Conservation (phyloP, 1,140 invertebrate genomes). For the Lucilia sericata region DNA sequence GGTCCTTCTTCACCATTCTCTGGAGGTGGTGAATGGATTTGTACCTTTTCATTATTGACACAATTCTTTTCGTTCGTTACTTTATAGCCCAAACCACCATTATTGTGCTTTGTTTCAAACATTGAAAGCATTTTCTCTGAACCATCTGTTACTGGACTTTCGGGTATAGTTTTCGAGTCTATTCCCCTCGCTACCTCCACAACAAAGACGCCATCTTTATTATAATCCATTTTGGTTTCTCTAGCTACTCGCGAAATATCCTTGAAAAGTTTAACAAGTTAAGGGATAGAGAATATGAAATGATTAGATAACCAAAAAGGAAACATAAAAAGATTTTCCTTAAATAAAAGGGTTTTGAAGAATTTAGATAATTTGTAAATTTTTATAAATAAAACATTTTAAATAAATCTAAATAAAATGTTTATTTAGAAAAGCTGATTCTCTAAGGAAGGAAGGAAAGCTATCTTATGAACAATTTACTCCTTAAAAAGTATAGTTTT, state of each 20-base stretch:
- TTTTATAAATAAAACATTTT: too few relatives aligned
- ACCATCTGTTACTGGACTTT: slow-evolving; percentile 59
- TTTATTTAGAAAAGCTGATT: too few relatives aligned
- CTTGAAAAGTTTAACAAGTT: slow-evolving; percentile 67
- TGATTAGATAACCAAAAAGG: slow-evolving; percentile 26
- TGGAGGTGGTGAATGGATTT: slow-evolving; percentile 63
- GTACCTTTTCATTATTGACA: slow-evolving; percentile 63
- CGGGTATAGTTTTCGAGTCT: slow-evolving; percentile 57
- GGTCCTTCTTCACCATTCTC: slow-evolving; percentile 58
- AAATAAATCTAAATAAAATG: too few relatives aligned
- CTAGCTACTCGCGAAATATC: slow-evolving; percentile 76
- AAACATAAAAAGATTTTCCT: not conserved
- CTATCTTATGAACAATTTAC: too few relatives aligned
- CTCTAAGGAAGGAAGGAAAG: too few relatives aligned
- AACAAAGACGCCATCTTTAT: slow-evolving; percentile 81
- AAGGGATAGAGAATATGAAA: not conserved
- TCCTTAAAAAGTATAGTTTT: too few relatives aligned
- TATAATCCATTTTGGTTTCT: slow-evolving; percentile 78
- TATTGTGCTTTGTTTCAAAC: slow-evolving; percentile 30
- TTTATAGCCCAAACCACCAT: slow-evolving; percentile 67
- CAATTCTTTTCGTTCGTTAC: slow-evolving; percentile 56
- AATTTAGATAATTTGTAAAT: not conserved
- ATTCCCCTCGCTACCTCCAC: slow-evolving; percentile 74
- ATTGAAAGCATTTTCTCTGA: slow-evolving; percentile 51
- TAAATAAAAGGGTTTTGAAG: not conserved